phyloP scores from a whole-genome alignment of 2,113 vertebrate species.

The Pitta sordida region DNA sequence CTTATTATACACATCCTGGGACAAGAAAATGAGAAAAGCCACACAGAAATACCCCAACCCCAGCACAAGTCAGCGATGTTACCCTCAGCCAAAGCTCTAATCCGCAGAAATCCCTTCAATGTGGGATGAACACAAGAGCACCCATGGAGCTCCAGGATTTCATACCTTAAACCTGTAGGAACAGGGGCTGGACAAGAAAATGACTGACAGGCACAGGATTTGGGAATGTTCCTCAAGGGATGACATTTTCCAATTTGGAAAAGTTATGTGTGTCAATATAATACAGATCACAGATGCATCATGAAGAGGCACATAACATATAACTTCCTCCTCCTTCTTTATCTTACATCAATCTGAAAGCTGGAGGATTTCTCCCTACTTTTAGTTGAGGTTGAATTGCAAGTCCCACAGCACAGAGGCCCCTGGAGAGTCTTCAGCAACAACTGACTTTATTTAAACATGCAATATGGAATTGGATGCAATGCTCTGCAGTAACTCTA shows the following conservation, averaged over 20 bases:
- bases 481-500: neutral
- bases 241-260: neutral
- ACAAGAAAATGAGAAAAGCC: neutral
- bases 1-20: accelerated
- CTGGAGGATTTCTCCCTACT: neutral
- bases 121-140: neutral
- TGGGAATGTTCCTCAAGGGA: neutral
- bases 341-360: neutral
- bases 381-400: neutral
- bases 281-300: neutral
- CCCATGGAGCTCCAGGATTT: neutral
- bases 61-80: accelerated
- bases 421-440: conserved; percentile 14
- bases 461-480: conserved; percentile 15
- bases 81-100: neutral
- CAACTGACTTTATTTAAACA: conserved; percentile 44
- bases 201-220: neutral
- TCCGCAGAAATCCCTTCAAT: neutral
- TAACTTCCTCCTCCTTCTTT: neutral
- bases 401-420: neutral
- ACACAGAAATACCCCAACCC: neutral
- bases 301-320: neutral
- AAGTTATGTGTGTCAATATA: neutral
- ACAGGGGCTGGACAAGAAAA: neutral
- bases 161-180: neutral